Base-by-base conservation (phyloP, 92 coral and sea anemone species). In the Zoanthus sansibaricus region DNA sequence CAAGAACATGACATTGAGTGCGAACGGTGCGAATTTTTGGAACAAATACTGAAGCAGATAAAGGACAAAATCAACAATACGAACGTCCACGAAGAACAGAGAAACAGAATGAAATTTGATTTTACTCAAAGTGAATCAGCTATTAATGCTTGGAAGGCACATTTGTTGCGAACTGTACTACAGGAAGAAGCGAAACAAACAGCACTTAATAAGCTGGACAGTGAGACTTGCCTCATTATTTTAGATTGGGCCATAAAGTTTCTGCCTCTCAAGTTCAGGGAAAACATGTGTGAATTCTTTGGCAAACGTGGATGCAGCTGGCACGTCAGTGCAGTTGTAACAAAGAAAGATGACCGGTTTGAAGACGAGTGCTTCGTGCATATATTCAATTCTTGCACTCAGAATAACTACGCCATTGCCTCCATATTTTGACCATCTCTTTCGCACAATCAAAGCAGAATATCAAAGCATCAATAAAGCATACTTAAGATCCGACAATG, bases 331-430 rank as follows among this genome's bases (percentile, higher is more conserved):
- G 91, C 91, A 56, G 91, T 88, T 0, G 79, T 87, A 5, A 73
- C 62, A 45, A 68, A 25, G 37, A 77, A 33, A 6, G 86, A 78
- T 8, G 91, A 45, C 0, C 61, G 52, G 14, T 87, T 47, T 48
- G 93, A 93, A 54, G 95, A 90, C 11, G 92, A 92, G 86, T 89
- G 91, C 75, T 89, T 92, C 46, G 95, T 89, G 45, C 91, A 92
- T 46, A 69, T 83, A 1, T 84, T 90, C 82, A 75, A 87, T 86
- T 64, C 80, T 12, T 87, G 93, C 77, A 77, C 77, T n/a, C 91
- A 87, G 77, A 87, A 91, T 83, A 82, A 82, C 74, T 91, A 82
- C 20, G 79, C 93, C 2, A 87, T 91, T 6, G 55, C 64, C 9
- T 87, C 91, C 64, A 67, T 91, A 47, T 56, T 25, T 87, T 55